phyloP scores from a whole-genome alignment of 1,140 invertebrate genomes.

The Pogonognathellus flavescens region DNA sequence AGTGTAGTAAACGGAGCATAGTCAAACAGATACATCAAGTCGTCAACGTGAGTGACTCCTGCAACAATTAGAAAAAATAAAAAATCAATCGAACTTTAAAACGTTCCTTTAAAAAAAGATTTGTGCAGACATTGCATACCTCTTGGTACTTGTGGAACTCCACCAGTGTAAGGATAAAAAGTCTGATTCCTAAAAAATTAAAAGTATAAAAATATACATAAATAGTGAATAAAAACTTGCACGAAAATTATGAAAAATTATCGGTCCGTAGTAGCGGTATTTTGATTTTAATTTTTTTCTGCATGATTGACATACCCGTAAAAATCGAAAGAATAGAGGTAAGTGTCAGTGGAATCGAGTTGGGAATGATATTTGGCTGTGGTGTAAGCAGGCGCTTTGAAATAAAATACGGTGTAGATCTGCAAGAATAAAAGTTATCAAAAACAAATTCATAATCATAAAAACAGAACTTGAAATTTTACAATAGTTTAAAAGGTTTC shows the following conservation, averaged over 20 bases:
- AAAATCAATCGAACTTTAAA: background rate
- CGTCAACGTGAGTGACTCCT: no score
- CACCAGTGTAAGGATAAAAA: no score
- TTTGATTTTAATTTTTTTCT: no score
- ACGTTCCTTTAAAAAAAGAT: background rate
- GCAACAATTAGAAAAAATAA: background rate
- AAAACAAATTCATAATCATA: no score
- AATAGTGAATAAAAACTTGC: background rate
- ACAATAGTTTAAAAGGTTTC: background rate
- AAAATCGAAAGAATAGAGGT: constrained; percentile 35
- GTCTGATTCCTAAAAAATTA: constrained; percentile 2
- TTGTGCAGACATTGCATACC: background rate
- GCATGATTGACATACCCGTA: background rate
- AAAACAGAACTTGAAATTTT: no score
- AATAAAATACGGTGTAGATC: constrained; percentile 35
- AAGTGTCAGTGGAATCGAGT: background rate
- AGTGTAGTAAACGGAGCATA: constrained; percentile 23
- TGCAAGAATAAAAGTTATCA: no score
- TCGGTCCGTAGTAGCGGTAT: no score
- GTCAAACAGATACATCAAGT: no score
- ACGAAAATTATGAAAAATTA: no score
- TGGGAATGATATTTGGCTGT: constrained; percentile 9
- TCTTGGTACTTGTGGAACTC: constrained; percentile 12
- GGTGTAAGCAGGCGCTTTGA: constrained; percentile 8
- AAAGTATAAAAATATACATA: no score